Conservation (phyloP, 2,888 invertebrate species). For the Suillia variegata region DNA sequence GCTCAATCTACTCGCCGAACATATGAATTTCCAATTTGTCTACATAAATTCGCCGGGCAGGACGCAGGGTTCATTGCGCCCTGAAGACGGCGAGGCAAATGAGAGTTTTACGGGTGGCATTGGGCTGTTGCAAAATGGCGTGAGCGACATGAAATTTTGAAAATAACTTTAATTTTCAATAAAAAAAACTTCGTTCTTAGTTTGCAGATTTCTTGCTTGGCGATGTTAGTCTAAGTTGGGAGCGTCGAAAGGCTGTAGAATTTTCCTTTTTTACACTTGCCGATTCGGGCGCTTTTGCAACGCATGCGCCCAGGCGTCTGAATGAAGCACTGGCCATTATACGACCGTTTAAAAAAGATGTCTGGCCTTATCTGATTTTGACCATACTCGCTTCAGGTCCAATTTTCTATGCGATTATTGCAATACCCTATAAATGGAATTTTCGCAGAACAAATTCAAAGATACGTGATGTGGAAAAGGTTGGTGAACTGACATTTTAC, state of each 20-base stretch:
- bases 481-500: conserved; percentile 37
- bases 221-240: conserved; percentile 76
- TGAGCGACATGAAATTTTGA: conserved; percentile 44
- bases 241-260: conserved; percentile 73
- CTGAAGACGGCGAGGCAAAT: conserved; percentile 64
- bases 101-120: conserved; percentile 75
- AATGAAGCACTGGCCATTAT: conserved; percentile 77
- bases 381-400: conserved; percentile 73
- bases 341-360: conserved; percentile 75
- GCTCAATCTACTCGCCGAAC: conserved; percentile 67
- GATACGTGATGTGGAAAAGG: conserved; percentile 31
- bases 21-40: conserved; percentile 73
- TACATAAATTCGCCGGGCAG: conserved; percentile 77
- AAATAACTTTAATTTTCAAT: too few species aligned
- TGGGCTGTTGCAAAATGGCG: conserved; percentile 73
- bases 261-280: conserved; percentile 78
- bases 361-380: conserved; percentile 74
- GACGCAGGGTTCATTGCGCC: conserved; percentile 69
- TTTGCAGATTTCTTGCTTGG: conserved; percentile 74
- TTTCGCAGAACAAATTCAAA: neutral
- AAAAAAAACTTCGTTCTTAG: conserved; percentile 31
- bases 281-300: conserved; percentile 78
- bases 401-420: conserved; percentile 71
- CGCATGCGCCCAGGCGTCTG: conserved; percentile 73
- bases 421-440: conserved; percentile 63